phyloP scores from a whole-genome alignment of 2,797 vertebrate genomes.

The Sebastolobus alascanus region DNA sequence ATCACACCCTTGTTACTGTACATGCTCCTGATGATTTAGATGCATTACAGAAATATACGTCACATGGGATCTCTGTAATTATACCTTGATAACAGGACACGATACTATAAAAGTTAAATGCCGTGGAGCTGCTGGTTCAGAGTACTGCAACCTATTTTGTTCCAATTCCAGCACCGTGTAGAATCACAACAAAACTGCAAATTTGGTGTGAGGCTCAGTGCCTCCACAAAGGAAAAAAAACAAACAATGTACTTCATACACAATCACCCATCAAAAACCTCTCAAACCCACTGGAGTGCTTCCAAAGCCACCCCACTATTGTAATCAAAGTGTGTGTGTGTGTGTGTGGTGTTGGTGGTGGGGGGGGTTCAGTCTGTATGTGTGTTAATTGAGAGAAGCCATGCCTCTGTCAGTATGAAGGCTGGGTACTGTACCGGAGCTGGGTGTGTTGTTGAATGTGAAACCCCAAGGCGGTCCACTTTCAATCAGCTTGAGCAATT shows the following conservation, averaged over 20 bases:
- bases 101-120: neutral
- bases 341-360: neutral
- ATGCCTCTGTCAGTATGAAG: slow-evolving; percentile 25
- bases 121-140: neutral
- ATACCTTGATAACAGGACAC: neutral
- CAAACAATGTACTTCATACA: neutral
- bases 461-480: slow-evolving; percentile 57
- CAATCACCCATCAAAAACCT: slow-evolving; percentile 8
- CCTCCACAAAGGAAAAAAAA: slow-evolving; percentile 11
- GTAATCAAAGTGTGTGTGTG: neutral
- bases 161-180: neutral
- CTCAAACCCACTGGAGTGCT: neutral
- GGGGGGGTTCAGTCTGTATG: slow-evolving; percentile 8
- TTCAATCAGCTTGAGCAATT: slow-evolving; percentile 67
- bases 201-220: neutral
- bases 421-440: slow-evolving; percentile 64
- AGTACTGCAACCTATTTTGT: neutral
- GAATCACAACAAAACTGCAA: neutral
- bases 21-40: neutral
- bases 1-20: neutral
- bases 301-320: neutral
- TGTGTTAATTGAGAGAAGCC: slow-evolving; percentile 17
- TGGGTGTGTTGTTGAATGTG: slow-evolving; percentile 39
- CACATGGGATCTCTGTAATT: neutral
- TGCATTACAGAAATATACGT: neutral